phyloP scores from a whole-genome alignment of 2,113 vertebrate species.

The Otus sunia region DNA sequence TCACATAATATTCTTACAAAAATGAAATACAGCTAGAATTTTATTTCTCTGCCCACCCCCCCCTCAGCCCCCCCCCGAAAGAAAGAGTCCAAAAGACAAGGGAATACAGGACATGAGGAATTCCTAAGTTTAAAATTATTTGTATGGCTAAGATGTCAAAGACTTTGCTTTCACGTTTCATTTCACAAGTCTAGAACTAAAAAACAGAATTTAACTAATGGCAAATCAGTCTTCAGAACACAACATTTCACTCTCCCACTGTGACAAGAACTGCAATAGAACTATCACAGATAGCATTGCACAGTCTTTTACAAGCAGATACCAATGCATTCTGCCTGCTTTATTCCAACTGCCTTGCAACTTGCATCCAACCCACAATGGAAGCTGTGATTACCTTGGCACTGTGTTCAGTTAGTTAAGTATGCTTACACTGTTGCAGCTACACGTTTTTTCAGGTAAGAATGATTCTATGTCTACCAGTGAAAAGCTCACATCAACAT shows the following conservation, averaged over 20 bases:
- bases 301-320: neutral
- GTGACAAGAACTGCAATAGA: neutral
- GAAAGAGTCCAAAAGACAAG: neutral
- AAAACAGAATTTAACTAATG: neutral
- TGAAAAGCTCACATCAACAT: neutral
- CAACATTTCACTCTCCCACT: neutral
- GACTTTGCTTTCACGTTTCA: neutral
- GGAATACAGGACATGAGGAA: neutral
- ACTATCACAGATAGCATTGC: neutral
- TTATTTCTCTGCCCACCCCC: neutral
- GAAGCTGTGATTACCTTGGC: neutral
- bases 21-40: neutral
- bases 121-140: neutral
- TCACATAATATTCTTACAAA: neutral
- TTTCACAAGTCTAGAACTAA: neutral
- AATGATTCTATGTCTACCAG: neutral
- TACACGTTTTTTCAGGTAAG: neutral
- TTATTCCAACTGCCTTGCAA: neutral
- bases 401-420: neutral
- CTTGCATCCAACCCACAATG: neutral
- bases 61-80: rapidly evolving
- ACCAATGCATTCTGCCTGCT: neutral
- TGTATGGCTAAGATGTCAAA: neutral
- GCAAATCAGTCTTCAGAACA: neutral
- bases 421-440: neutral